Evolutionary conservation across 2,888 invertebrate species (phyloP).

Genomic region (Caradrina kadenii): DNA sequence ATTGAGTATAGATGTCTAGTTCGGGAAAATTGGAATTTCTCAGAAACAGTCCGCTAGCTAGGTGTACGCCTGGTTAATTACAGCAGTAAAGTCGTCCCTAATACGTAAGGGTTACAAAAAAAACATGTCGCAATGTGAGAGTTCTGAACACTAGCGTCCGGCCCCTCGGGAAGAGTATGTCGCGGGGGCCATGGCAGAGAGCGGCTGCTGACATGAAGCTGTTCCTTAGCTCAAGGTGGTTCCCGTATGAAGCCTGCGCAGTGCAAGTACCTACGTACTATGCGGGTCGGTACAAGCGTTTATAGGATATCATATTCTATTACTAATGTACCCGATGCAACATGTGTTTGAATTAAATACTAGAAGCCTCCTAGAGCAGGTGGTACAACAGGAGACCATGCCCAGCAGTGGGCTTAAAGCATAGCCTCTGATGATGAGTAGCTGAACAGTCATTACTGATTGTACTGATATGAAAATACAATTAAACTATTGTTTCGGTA

Average conservation of each 20-base stretch:
- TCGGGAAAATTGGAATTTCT: not conserved
- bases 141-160: too few species aligned
- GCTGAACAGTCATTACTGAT: not conserved
- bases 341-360: constrained; percentile 1
- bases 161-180: too few species aligned
- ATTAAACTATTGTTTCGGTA: too few species aligned
- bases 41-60: not conserved
- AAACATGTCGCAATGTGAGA: too few species aligned
- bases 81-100: too few species aligned
- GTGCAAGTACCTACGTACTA: constrained; percentile 1
- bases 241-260: constrained; percentile 6
- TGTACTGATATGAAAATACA: not conserved
- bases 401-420: not conserved
- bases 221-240: constrained; percentile 9
- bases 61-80: too few species aligned
- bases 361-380: not conserved
- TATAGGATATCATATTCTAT: not conserved
- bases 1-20: not conserved
- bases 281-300: constrained; percentile 17
- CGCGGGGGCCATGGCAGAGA: too few species aligned
- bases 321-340: not conserved
- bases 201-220: not conserved
- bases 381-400: not conserved
- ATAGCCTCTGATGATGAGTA: too few species aligned
- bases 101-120: too few species aligned